Base-by-base conservation (phyloP, 2,888 invertebrate species). In the Phaedon cochleariae region DNA sequence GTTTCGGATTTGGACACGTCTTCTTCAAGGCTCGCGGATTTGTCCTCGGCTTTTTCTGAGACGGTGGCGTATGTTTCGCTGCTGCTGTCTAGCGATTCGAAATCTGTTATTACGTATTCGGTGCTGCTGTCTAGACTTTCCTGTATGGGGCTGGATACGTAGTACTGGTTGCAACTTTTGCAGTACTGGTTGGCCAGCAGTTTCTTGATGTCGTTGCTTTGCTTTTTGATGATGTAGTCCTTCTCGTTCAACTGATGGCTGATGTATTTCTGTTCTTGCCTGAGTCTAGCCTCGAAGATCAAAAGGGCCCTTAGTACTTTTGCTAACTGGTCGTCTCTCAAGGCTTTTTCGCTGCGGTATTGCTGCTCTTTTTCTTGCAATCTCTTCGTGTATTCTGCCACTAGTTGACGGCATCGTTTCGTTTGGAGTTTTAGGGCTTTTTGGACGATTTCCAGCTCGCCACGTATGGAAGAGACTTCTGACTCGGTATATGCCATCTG, bases 211-310 rank as follows among this genome's bases (percentile, higher is more conserved):
- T 92, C 90, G 69, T 88, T 86, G 75, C 89, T 88, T 78, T 92
- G 92, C 62, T 88, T 86, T 76, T 88, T 87, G 67, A 92, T 91
- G 52, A 91, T 87, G 77, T 87, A 88, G 78, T 92, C 92, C 79
- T 91, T 91, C 77, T 91, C 90, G 66, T 87, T 86, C 17, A 92
- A 85, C 55, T 90, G 87, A 62, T 88, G 87, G 65, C 88, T 87
- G 71, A 93, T 91, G 74, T 88, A 88, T 74, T 90, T 89, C 78
- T 92, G 92, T 80, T 93, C 92, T 78, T 90, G 89, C 53, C 89
- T 87, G 21, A 93, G 84, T 7, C 91, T 86, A 7, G 91, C 90
- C 81, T 93, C 92, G 55, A 92, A 87, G 45, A 90, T 87, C 45
- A 92, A 86, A 62, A 93, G 83, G 2, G 92, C 90, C 52, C 91